Evolutionary conservation across 2,797 vertebrate genomes (phyloP).

Genomic region (Lepus townsendii): DNA sequence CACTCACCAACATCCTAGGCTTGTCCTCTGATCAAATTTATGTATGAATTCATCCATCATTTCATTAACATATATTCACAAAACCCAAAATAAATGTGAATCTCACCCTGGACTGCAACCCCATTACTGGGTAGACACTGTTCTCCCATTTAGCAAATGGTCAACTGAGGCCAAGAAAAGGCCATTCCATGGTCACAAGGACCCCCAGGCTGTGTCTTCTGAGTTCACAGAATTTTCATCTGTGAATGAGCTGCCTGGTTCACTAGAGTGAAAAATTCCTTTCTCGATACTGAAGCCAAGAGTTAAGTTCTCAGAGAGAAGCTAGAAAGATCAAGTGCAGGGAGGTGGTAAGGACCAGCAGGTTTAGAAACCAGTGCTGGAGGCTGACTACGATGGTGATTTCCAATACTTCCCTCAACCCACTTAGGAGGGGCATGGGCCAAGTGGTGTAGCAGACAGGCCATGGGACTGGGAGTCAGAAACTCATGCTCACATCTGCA

Average conservation of each 20-base stretch:
- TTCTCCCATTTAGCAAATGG: conserved; percentile 3
- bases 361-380: neutral
- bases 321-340: neutral
- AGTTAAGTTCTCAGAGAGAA: neutral
- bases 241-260: neutral
- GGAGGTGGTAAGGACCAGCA: fast-evolving
- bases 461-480: no score
- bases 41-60: neutral
- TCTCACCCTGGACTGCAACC: neutral
- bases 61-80: conserved; percentile 13
- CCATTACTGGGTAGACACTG: neutral
- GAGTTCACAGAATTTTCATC: neutral
- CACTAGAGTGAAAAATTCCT: neutral
- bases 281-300: neutral
- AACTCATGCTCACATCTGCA: neutral
- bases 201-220: neutral
- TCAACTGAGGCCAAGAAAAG: neutral
- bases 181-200: neutral
- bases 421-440: fast-evolving
- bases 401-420: neutral
- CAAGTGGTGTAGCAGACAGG: fast-evolving
- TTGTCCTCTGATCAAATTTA: neutral
- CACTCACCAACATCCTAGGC: neutral
- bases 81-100: neutral
- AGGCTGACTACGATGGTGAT: neutral